Evolutionary conservation across 2,888 invertebrate genomes (phyloP).

Genomic region (Phortica magna): DNA sequence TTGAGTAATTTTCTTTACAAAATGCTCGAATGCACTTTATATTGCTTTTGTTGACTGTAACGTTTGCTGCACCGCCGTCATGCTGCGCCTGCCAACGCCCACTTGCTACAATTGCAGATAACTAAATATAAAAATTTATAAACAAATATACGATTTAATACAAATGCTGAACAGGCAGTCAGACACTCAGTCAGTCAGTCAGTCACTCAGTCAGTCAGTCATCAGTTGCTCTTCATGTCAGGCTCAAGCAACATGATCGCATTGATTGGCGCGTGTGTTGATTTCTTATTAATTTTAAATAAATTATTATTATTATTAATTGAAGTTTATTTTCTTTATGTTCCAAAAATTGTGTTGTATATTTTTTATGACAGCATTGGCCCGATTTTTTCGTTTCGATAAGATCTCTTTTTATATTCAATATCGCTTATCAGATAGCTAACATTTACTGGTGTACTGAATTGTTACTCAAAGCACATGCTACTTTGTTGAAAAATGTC

Average conservation of each 20-base stretch:
- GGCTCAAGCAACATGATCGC: constrained; percentile 60
- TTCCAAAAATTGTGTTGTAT: constrained; percentile 39
- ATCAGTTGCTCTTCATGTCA: constrained; percentile 43
- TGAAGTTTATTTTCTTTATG: constrained; percentile 11
- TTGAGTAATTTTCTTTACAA: not conserved
- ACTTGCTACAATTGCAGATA: too few species aligned
- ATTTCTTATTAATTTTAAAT: constrained; percentile 26
- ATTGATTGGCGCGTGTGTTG: constrained; percentile 46
- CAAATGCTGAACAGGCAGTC: too few species aligned
- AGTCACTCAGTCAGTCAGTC: constrained; percentile 50
- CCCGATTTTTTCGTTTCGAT: not conserved
- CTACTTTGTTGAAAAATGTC: too few species aligned
- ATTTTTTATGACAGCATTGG: constrained; percentile 14
- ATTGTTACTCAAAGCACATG: too few species aligned
- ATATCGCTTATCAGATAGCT: not conserved
- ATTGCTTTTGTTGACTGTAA: not conserved
- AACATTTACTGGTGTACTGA: too few species aligned
- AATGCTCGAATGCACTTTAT: too few species aligned
- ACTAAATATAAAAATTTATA: too few species aligned
- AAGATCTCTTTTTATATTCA: too few species aligned
- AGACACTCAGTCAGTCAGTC: constrained; percentile 45
- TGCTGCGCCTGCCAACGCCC: too few species aligned
- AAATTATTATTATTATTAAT: constrained; percentile 21
- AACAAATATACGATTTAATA: too few species aligned
- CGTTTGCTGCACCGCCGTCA: too few species aligned